These are phyloP conservation scores for Callipepla squamata DNA, from an alignment of 2,113 vertebrate genomes.

Conservation along the genomic window DNA sequence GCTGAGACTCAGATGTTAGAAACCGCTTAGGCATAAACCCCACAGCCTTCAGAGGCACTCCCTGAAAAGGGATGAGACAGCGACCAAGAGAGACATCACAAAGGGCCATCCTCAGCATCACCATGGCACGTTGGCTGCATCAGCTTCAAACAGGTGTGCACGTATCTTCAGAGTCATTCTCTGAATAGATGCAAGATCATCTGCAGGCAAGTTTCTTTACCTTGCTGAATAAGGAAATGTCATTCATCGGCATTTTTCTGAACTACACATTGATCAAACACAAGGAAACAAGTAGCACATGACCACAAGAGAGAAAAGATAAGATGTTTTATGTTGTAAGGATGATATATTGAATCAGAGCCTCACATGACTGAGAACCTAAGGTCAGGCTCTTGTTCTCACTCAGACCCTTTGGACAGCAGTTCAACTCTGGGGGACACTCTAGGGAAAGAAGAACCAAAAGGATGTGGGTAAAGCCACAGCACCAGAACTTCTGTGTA, in stretches of 20 bases:
- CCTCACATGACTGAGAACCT: background rate
- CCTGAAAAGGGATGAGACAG: background rate
- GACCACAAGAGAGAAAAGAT: background rate
- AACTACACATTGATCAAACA: background rate
- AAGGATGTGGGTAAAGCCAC: background rate
- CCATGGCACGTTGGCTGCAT: rapidly evolving
- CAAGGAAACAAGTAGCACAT: slow-evolving; percentile 23
- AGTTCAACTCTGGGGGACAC: background rate
- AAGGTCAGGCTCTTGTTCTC: background rate
- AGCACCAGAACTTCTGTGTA: background rate
- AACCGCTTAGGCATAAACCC: slow-evolving; percentile 1
- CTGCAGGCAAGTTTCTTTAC: background rate
- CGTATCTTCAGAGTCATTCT: background rate
- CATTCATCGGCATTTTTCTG: rapidly evolving
- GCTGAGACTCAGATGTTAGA: slow-evolving; percentile 28
- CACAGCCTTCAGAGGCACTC: background rate
- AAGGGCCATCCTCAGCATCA: background rate
- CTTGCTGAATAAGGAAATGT: background rate
- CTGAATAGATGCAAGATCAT: background rate
- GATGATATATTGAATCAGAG: background rate
- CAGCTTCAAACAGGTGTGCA: background rate
- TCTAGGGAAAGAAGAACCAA: background rate
- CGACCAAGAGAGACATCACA: background rate
- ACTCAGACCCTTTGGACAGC: rapidly evolving
- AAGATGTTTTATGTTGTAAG: background rate